phyloP scores from a whole-genome alignment of 2,888 invertebrate species.

The Lepidonotus clava region DNA sequence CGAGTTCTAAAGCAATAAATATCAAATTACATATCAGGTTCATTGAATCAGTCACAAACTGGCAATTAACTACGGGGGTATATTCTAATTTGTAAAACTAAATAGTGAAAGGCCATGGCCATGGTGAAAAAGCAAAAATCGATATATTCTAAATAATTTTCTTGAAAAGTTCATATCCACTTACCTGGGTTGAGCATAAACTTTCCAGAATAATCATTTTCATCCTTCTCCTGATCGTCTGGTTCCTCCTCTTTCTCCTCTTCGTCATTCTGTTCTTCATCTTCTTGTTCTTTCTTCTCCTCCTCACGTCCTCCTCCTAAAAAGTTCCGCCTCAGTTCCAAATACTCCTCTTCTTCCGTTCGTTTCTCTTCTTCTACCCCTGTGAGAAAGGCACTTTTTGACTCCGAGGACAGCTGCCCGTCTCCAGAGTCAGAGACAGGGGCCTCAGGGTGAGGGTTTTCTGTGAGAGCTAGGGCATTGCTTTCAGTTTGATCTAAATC shows the following conservation, averaged over 20 bases:
- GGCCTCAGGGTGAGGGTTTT: too few relatives aligned
- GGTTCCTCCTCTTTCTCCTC: too few relatives aligned
- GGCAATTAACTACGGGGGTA: too few relatives aligned
- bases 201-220: neutral
- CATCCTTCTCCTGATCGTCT: neutral
- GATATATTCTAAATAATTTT: too few relatives aligned
- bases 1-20: too few relatives aligned
- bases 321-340: neutral
- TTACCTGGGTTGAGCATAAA: neutral
- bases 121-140: too few relatives aligned
- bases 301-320: neutral
- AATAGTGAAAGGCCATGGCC: too few relatives aligned
- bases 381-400: neutral
- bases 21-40: too few relatives aligned
- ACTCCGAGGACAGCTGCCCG: neutral
- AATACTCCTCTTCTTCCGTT: slow-evolving; percentile 28
- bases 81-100: too few relatives aligned
- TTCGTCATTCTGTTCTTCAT: neutral
- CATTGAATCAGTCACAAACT: too few relatives aligned
- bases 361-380: neutral
- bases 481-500: neutral
- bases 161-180: neutral
- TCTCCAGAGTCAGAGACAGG: neutral
- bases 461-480: neutral
- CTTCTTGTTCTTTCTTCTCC: neutral